These are phyloP conservation scores for Pristionchus maxplancki DNA, from an alignment of 2,888 invertebrate species.

Conservation along the genomic window DNA sequence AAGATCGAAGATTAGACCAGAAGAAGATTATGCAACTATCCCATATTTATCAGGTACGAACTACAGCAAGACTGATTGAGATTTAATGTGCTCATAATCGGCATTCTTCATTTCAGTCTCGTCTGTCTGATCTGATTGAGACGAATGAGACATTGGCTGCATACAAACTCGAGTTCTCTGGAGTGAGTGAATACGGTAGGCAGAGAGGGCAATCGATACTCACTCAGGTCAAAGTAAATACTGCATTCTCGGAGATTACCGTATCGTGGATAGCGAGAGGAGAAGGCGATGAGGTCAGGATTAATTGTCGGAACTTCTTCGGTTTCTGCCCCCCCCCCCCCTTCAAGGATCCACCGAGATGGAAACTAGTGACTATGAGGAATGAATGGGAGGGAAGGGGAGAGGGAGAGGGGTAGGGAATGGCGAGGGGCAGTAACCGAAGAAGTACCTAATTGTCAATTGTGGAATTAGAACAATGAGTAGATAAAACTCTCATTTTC, in stretches of 20 bases:
- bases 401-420: too few species aligned
- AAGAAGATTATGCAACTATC: conserved; percentile 46
- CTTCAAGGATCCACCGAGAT: too few species aligned
- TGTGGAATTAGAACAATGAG: too few species aligned
- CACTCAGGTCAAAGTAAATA: conserved; percentile 45
- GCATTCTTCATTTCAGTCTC: conserved; percentile 11
- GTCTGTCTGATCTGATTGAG: conserved; percentile 31
- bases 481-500: not conserved
- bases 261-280: conserved; percentile 48
- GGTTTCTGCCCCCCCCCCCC: too few species aligned
- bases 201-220: not conserved
- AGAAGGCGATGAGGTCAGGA: conserved; percentile 38
- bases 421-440: too few species aligned
- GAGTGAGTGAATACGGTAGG: conserved; percentile 13
- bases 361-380: too few species aligned
- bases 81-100: too few species aligned
- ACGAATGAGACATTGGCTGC: conserved; percentile 35
- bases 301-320: too few species aligned
- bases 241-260: conserved; percentile 38
- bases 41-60: conserved; percentile 18
- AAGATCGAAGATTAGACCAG: conserved; percentile 45
- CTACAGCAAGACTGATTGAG: too few species aligned
- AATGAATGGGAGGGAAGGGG: too few species aligned
- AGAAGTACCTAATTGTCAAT: too few species aligned
- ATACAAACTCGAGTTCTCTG: conserved; percentile 40